Evolutionary conservation across 2,888 invertebrate species (phyloP).

Genomic region (Zaprionus lineosus): DNA sequence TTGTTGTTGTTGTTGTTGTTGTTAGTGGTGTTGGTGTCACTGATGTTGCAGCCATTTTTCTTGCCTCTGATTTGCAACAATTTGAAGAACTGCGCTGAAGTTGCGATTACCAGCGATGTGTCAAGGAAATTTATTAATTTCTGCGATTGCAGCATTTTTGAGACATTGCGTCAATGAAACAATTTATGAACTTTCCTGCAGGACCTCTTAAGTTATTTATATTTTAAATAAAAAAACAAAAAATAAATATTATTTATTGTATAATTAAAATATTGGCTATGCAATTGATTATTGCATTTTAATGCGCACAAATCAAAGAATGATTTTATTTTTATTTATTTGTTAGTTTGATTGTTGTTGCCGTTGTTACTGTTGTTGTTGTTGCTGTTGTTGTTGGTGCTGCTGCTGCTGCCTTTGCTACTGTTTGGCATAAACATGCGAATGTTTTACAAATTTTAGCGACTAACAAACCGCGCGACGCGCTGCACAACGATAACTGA

Average conservation of each 20-base stretch:
- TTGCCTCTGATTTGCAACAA: constrained; percentile 1
- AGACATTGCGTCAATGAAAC: constrained; percentile 53
- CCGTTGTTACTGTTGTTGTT: constrained; percentile 3
- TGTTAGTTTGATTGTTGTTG: constrained; percentile 13
- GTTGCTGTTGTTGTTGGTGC: constrained; percentile 17
- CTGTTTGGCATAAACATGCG: constrained; percentile 29
- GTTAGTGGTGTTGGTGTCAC: constrained; percentile 26
- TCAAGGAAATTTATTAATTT: constrained; percentile 39
- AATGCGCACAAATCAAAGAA: constrained; percentile 18
- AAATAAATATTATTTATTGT: too few relatives aligned
- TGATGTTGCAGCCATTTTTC: constrained; percentile 20
- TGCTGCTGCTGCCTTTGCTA: constrained; percentile 6
- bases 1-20: constrained; percentile 21
- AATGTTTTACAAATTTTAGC: constrained; percentile 13
- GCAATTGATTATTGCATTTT: constrained; percentile 43
- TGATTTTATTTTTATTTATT: constrained; percentile 18
- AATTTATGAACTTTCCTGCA: constrained; percentile 40
- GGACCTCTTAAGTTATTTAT: too few relatives aligned
- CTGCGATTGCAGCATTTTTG: constrained; percentile 61
- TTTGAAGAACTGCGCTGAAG: constrained; percentile 4
- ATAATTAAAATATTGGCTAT: constrained; percentile 43
- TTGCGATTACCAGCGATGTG: constrained; percentile 20
- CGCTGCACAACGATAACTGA: constrained; percentile 61
- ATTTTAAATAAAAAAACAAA: constrained; percentile 14
- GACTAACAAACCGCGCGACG: constrained; percentile 42